Conservation (phyloP, 1,140 invertebrate species). For the Formica exsecta region DNA sequence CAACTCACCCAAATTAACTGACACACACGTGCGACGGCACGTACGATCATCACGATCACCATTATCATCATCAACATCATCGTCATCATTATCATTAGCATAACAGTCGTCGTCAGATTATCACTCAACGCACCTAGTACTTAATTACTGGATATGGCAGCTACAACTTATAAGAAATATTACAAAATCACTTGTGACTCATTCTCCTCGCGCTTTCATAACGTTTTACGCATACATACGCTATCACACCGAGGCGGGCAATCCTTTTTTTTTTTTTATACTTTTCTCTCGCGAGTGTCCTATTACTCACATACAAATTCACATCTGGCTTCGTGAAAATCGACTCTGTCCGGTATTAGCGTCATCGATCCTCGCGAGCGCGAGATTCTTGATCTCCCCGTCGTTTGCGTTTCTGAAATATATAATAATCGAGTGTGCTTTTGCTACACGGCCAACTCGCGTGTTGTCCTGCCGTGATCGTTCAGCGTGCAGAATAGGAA, state of each 20-base stretch:
- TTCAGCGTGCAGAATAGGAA: constrained; percentile 60
- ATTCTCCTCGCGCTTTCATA: constrained; percentile 68
- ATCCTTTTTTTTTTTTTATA: constrained; percentile 61
- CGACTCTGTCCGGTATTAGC: constrained; percentile 51
- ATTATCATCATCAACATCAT: constrained; percentile 66
- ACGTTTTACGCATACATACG: constrained; percentile 67
- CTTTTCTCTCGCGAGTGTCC: constrained; percentile 61
- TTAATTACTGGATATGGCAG: constrained; percentile 84
- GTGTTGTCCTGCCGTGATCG: background rate
- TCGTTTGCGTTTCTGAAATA: constrained; percentile 51
- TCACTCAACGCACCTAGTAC: constrained; percentile 77
- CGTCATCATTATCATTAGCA: constrained; percentile 72
- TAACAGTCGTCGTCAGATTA: constrained; percentile 76
- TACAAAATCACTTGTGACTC: constrained; percentile 85
- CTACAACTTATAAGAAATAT: constrained; percentile 86
- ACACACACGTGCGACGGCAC: constrained; percentile 79
- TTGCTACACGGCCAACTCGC: background rate
- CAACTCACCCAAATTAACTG: constrained; percentile 81
- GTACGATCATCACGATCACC: constrained; percentile 74
- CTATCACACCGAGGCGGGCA: constrained; percentile 68
- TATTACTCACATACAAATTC: constrained; percentile 38
- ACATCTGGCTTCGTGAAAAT: constrained; percentile 42
- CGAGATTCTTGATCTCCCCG: constrained; percentile 5
- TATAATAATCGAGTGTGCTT: constrained; percentile 36
- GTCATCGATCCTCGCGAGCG: constrained; percentile 27